Evolutionary conservation across 2,888 invertebrate genomes (phyloP), one percentile per base, ranked within the genome.

Genomic region (Chrysomela aeneicollis): DNA sequence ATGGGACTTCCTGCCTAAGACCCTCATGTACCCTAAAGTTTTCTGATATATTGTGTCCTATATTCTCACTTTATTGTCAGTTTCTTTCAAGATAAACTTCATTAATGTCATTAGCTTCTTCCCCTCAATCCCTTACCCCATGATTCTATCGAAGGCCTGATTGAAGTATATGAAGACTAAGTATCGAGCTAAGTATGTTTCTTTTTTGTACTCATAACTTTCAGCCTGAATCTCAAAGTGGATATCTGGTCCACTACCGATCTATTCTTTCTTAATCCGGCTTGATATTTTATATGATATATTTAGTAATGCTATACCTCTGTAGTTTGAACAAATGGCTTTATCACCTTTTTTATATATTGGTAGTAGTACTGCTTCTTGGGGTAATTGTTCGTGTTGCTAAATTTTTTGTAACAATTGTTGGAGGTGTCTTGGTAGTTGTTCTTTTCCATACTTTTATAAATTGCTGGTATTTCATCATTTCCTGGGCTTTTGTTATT

Each of bases 91-190:
- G n/a, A n/a, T n/a, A n/a, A n/a, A n/a, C n/a, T n/a, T n/a, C n/a
- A n/a, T n/a, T n/a, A n/a, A n/a, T n/a, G n/a, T n/a, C n/a, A n/a
- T n/a, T n/a, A n/a, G n/a, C n/a, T n/a, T n/a, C n/a, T n/a, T n/a
- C n/a, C n/a, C n/a, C n/a, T n/a, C n/a, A n/a, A n/a, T n/a, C n/a
- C n/a, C n/a, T n/a, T n/a, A n/a, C n/a, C n/a, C n/a, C n/a, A n/a
- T n/a, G n/a, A 57, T 61, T 12, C 17, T n/a, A 47, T 22, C 50
- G 21, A 17, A 50, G 22, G 19, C 22, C 12, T 50, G 19, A 3
- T 57, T 35, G 18, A 57, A 57, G 22, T 57, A 17, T 18, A 57
- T 57, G 37, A 57, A 35, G 35, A 57, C n/a, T n/a, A n/a, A n/a
- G n/a, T n/a, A n/a, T n/a, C n/a, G n/a, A n/a, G n/a, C 6, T 19